These are phyloP conservation scores for Acheta domesticus DNA, from an alignment of 2,888 invertebrate genomes.

Conservation along the genomic window DNA sequence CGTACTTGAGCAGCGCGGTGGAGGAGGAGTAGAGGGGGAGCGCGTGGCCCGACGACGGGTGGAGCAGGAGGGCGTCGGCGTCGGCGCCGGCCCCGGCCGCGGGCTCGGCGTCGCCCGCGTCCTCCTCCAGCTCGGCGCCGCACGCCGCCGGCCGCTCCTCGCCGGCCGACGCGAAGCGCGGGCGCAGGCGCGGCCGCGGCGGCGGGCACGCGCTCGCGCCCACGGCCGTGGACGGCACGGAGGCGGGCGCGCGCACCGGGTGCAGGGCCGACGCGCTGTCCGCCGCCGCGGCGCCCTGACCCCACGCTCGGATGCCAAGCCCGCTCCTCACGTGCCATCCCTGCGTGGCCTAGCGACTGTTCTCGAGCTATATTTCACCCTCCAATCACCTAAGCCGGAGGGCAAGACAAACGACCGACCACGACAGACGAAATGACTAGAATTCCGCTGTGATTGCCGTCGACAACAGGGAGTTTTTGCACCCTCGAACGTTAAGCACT, in stretches of 20 bases:
- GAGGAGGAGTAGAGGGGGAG: background rate
- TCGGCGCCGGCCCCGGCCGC: background rate
- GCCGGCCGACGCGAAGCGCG: background rate
- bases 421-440: no score
- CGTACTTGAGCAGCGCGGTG: slow-evolving; percentile 9
- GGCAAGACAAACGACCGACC: no score
- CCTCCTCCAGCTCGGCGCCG: background rate
- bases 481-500: no score
- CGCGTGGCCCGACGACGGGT: background rate
- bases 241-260: background rate
- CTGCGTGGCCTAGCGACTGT: no score
- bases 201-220: background rate
- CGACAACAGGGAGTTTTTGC: no score
- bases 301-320: no score
- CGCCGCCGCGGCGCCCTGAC: no score
- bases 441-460: no score
- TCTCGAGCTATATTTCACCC: no score
- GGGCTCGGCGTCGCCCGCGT: background rate
- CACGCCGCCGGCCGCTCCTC: background rate
- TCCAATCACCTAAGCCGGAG: no score
- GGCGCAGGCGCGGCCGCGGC: background rate
- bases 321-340: no score
- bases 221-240: background rate
- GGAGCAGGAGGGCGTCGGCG: background rate
- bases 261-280: no score